Base-by-base conservation (phyloP, 2,797 vertebrate genomes). In the Benthosema pterotum region DNA sequence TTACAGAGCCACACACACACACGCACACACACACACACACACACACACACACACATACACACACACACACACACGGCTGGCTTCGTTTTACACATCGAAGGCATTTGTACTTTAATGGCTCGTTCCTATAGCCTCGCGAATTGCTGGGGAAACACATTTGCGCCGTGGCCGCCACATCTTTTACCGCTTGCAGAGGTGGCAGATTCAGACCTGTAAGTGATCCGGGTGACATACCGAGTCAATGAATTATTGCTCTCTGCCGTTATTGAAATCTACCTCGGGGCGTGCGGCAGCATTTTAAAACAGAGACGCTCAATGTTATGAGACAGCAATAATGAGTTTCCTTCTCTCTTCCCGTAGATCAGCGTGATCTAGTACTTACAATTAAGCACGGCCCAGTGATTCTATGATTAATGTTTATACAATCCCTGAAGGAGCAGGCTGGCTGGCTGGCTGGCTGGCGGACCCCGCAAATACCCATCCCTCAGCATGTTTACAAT, bases 391-490 rank as follows among this genome's bases (percentile, higher is more conserved):
- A 95, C 91, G 94, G 94, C 93, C 86, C 90, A 94, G 93, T 95
- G 95, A 96, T 91, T 93, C 89, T 82, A 92, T 96, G 96, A 97
- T 96, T 94, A 96, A 96, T 96, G 94, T 94, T 93, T 93, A 92
- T 92, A 91, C 84, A 91, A 88, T 91, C 93, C 92, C 93, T 93
- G 85, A 91, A 95, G 93, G 92, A 93, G 93, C 90, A 77, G 89
- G n/a, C n/a, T n/a, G n/a, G n/a, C n/a, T n/a, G n/a, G n/a, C n/a
- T n/a, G n/a, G n/a, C n/a, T n/a, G n/a, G n/a, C n/a, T 92, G 85
- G 85, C 88, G 90, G 90, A 91, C 92, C 91, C n/a, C 84, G 86
- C 90, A 81, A 84, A 91, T n/a, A n/a, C 93, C 88, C 93, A 94
- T 94, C 90, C 90, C 89, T 93, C 92, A 92, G 91, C 92, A 83